phyloP scores from a whole-genome alignment of 35 echinoderm and acorn worm species.

The Nesometra sesokonis region DNA sequence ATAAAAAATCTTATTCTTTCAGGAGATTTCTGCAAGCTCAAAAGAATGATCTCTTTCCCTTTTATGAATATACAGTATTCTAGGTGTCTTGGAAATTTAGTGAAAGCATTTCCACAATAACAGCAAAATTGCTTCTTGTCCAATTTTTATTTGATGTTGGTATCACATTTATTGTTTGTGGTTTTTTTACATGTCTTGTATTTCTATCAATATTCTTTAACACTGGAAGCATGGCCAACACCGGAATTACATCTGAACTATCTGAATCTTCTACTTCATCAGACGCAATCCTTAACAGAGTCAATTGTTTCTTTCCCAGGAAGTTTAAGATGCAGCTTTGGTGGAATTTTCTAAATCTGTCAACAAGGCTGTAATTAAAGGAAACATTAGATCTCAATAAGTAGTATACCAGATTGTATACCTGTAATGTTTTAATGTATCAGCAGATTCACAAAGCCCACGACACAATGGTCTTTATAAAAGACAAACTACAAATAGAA shows the following conservation, averaged over 20 bases:
- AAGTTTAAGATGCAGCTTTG: too few relatives aligned
- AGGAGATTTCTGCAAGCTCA: neutral
- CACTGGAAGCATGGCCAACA: neutral
- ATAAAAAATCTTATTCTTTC: neutral
- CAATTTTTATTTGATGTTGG: neutral
- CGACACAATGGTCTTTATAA: too few relatives aligned
- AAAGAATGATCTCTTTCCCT: neutral
- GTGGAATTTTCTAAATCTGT: too few relatives aligned
- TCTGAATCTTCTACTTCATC: neutral
- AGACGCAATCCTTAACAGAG: neutral
- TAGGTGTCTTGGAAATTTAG: constrained; percentile 6
- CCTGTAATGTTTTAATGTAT: too few relatives aligned
- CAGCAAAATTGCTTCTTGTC: neutral
- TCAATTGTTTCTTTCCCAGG: neutral
- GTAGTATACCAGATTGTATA: too few relatives aligned
- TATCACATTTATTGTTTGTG: neutral
- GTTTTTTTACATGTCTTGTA: neutral
- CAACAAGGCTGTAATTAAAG: too few relatives aligned
- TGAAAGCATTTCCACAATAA: neutral
- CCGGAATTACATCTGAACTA: neutral
- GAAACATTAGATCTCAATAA: too few relatives aligned
- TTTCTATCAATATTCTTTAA: neutral
- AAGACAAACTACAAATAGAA: too few relatives aligned
- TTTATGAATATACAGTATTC: neutral
- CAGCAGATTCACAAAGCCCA: too few relatives aligned